These are phyloP conservation scores for Hypomecis punctinalis DNA, from an alignment of 2,888 invertebrate species.

Conservation along the genomic window DNA sequence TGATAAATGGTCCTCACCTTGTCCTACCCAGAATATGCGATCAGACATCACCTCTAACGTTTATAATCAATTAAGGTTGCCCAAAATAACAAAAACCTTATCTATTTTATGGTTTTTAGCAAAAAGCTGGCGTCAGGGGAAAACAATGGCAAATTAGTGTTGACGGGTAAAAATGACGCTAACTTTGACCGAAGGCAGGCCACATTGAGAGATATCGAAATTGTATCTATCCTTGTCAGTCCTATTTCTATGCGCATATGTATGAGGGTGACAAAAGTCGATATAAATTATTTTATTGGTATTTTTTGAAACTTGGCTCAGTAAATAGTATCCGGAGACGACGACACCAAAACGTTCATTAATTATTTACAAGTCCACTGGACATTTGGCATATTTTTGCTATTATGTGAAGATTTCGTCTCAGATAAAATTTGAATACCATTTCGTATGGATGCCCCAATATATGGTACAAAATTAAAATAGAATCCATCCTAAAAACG, in stretches of 20 bases:
- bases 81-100: slow-evolving; percentile 71
- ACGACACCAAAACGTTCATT: slow-evolving; percentile 15
- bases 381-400: slow-evolving; percentile 10
- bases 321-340: slow-evolving; percentile 60
- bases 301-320: no score
- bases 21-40: slow-evolving; percentile 44
- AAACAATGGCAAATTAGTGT: slow-evolving; percentile 84
- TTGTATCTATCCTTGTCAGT: no score
- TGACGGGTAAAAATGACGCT: slow-evolving; percentile 83
- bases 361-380: slow-evolving; percentile 30
- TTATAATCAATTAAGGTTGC: slow-evolving; percentile 77
- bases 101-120: slow-evolving; percentile 81
- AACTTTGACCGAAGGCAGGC: slow-evolving; percentile 54
- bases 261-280: no score
- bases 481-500: no score
- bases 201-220: no score
- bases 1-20: slow-evolving; percentile 56
- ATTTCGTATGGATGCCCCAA: no score
- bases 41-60: slow-evolving; percentile 61
- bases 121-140: slow-evolving; percentile 80
- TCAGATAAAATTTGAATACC: no score
- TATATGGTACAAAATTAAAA: no score
- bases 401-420: no score
- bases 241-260: no score
- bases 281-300: no score